Conservation (phyloP, 2,888 invertebrate species). For the Drosophila silvestris region DNA sequence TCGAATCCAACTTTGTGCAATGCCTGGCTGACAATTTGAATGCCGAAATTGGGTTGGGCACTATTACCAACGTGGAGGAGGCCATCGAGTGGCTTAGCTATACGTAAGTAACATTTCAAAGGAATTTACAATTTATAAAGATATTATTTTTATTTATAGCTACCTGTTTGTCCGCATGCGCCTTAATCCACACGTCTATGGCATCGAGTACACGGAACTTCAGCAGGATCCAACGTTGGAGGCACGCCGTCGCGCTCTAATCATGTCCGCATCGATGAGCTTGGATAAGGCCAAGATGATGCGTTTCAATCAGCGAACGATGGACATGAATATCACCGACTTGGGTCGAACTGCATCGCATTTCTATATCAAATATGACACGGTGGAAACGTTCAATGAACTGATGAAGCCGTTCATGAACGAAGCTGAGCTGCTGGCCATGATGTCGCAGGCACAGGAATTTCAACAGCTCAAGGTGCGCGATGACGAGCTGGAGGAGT, state of each 20-base stretch:
- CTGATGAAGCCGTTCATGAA: conserved; percentile 92
- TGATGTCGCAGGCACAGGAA: conserved; percentile 97
- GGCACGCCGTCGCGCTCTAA: conserved; percentile 91
- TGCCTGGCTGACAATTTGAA: conserved; percentile 98
- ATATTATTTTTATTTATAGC: conserved; percentile 14
- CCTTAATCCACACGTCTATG: conserved; percentile 93
- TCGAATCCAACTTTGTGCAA: conserved; percentile 98
- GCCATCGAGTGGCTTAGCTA: conserved; percentile 99
- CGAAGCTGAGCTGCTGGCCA: conserved; percentile 93
- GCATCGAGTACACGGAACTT: conserved; percentile 88
- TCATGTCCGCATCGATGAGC: conserved; percentile 92
- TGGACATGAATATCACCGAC: conserved; percentile 92
- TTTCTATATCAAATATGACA: conserved; percentile 98
- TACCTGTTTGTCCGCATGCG: conserved; percentile 96
- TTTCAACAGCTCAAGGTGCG: conserved; percentile 98
- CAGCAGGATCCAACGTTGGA: conserved; percentile 93
- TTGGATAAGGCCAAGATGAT: conserved; percentile 98
- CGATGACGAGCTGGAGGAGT: conserved; percentile 97
- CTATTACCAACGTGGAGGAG: conserved; percentile 97
- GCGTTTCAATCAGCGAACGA: conserved; percentile 93
- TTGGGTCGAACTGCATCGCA: conserved; percentile 98
- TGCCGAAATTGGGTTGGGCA: conserved; percentile 98
- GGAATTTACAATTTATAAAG: neutral
- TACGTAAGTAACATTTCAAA: conserved; percentile 86
- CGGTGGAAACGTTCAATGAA: conserved; percentile 96